phyloP scores from a whole-genome alignment of 2,113 vertebrate species.

The Coracopsis vasa region DNA sequence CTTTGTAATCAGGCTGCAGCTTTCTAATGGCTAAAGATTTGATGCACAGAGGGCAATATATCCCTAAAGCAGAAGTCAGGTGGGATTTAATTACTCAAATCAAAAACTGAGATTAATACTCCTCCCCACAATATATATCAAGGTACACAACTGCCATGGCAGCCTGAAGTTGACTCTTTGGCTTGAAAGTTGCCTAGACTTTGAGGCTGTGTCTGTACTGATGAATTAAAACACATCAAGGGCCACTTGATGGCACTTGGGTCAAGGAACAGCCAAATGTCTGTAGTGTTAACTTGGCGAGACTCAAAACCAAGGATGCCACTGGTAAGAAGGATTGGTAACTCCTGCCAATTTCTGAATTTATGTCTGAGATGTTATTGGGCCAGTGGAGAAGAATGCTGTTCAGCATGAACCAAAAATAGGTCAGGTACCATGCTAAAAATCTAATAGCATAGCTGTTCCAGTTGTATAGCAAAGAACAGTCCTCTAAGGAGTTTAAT shows the following conservation, averaged over 20 bases:
- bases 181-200: background rate
- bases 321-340: background rate
- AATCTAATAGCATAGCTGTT: background rate
- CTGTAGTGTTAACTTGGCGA: fast-evolving
- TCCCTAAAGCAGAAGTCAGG: background rate
- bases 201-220: background rate
- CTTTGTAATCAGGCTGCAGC: background rate
- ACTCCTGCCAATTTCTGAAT: background rate
- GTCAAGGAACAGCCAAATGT: background rate
- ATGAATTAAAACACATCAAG: background rate
- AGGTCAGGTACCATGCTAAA: background rate
- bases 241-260: background rate
- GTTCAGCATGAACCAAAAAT: background rate
- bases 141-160: background rate
- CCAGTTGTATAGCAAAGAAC: background rate
- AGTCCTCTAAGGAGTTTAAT: background rate
- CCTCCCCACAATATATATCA: background rate
- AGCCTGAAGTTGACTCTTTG: background rate
- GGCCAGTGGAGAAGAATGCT: background rate
- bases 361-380: background rate
- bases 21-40: background rate
- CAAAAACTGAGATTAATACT: background rate
- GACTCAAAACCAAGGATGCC: background rate
- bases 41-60: background rate
- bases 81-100: background rate